Base-by-base conservation (phyloP, 2,113 vertebrate species). In the Fulica atra region DNA sequence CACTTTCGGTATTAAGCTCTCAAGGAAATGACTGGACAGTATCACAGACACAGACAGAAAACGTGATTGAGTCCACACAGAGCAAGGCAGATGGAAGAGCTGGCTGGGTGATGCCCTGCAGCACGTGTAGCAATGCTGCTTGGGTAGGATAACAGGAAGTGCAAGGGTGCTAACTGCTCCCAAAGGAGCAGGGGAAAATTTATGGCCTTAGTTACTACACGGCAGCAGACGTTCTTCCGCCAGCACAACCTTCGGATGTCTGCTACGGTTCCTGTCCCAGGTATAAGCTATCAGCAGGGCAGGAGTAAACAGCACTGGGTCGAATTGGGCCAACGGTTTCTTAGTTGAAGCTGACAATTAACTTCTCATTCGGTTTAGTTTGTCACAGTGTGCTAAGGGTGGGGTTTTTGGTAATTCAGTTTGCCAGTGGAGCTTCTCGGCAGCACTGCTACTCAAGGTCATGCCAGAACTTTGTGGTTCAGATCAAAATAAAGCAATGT, bases 1-100 rank as follows among this genome's bases (percentile, higher is more conserved):
- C 87, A 94, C 86, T 96, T 97, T 90, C 90, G 61, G 40, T 72
- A 85, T 60, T 53, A 86, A 94, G 81, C 46, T 57, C 69, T 50
- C 53, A 60, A 51, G 70, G 35, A 42, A 89, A 42, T 65, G 13
- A 23, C 36, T 51, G 38, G 57, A 48, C 23, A 29, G 7, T 28
- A 11, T 71, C n/a, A 36, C 28, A 44, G 28, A 36, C 44, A 48
- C 40, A 61, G 9, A 38, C 0, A 42, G 54, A n/a, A 74, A 56
- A 38, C 13, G 3, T 29, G 86, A 57, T 33, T 73, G 87, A 65
- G 69, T 68, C 66, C 66, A 50, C 29, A 2, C 1, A 10, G 84
- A 74, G 38, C 16, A 83, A 16, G 31, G 5, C 31, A 23, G 40
- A 40, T 4, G 1, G 28, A n/a, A 82, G 11, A 38, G 5, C 1